Conservation (phyloP, 2,888 invertebrate species). For the Plagodis dolabraria region DNA sequence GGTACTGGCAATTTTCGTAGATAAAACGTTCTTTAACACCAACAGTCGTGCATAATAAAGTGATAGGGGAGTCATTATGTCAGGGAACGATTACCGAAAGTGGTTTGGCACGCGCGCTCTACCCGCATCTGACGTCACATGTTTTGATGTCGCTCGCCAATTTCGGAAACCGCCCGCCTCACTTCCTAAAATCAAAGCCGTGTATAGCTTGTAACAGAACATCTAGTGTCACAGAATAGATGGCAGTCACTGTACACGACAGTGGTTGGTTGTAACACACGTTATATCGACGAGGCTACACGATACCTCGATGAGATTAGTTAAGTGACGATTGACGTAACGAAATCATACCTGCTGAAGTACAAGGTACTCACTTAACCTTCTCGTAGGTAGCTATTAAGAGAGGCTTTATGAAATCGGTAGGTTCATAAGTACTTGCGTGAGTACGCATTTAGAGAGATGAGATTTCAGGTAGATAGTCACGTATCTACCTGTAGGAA, state of each 20-base stretch:
- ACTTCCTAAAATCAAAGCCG: constrained; percentile 59
- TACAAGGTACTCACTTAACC: constrained; percentile 8
- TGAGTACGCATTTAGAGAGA: constrained; percentile 15
- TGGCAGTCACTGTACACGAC: constrained; percentile 7
- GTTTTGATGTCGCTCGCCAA: constrained; percentile 48
- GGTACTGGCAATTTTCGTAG: constrained; percentile 28
- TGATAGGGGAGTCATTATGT: constrained; percentile 66
- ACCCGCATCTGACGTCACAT: constrained; percentile 68
- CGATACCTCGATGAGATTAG: constrained; percentile 32
- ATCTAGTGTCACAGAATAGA: constrained; percentile 17
- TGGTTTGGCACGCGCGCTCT: constrained; percentile 65
- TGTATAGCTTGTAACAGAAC: constrained; percentile 43
- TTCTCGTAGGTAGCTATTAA: constrained; percentile 9
- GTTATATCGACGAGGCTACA: constrained; percentile 25
- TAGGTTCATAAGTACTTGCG: constrained; percentile 20
- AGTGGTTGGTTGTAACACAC: constrained; percentile 19
- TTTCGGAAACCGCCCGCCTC: constrained; percentile 39
- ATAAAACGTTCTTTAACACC: constrained; percentile 32
- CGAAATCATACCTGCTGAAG: constrained; percentile 22
- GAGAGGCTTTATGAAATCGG: constrained; percentile 24
- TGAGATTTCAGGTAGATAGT: constrained; percentile 17
- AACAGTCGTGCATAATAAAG: constrained; percentile 45
- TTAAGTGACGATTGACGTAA: constrained; percentile 32
- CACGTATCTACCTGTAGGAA: constrained; percentile 3
- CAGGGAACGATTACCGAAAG: constrained; percentile 67